Evolutionary conservation across 2,113 vertebrate genomes (phyloP), one percentile per base, ranked within the genome.

Genomic region (Cephalopterus ornatus): DNA sequence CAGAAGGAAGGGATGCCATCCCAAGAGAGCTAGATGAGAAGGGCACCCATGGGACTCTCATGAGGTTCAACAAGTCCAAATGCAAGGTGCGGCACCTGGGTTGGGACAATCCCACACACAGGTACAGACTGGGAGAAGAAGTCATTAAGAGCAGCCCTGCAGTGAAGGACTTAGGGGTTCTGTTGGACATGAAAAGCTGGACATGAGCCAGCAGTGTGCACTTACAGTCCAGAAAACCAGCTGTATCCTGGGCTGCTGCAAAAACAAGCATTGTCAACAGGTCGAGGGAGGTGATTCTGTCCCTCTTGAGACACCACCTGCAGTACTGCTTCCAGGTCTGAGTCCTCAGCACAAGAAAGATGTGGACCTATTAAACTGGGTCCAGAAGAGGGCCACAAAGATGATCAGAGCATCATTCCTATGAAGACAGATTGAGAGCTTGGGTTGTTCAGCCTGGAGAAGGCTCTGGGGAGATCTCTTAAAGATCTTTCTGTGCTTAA

Each of bases 21-120:
- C 23, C 39, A 7, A 23, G 19, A 8, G 4, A 61, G 11, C 9
- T 50, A n/a, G 39, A 67, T 39, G 20, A 82, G 37, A 49, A 66
- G 15, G 23, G 28, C 0, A 0, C 3, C 46, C 20, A 17, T 2
- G 2, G 15, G 20, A 39, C 46, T 39, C 39, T 89, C 23, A 61
- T 37, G 22, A 30, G 3, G 27, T 59, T 58, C 37, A 52, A 7
- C 5, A 66, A 44, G 12, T 65, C 41, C 62, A 65, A 65, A 42
- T 44, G 41, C 18, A 65, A 65, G 28, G 62, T 32, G 14, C 41
- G 52, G 10, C 9, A 39, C 3, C 1, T 44, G 23, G 19, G 10
- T 23, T 8, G 37, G 28, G 23, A 14, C 8, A 52, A 17, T 8
- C 19, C 37, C 33, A 44, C 37, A 46, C 19, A 28, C 15, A 5